A percentile compares a stretch with the other conserved stretches of the same genome.
Conservation (phyloP, 2,113 vertebrate species). For the Entosphenus tridentatus region DNA sequence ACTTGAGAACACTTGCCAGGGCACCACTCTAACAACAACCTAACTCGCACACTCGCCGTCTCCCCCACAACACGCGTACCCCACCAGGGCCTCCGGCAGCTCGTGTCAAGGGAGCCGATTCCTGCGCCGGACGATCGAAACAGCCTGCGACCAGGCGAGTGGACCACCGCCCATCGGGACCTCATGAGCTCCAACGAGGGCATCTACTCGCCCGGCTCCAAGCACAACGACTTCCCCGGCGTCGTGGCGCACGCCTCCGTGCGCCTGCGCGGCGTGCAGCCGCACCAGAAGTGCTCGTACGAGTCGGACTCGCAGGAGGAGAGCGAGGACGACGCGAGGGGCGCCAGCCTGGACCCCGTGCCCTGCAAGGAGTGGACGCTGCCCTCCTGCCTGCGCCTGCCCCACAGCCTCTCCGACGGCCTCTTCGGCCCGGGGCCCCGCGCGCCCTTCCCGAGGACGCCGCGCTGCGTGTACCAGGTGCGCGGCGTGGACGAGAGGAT, state of each 20-base stretch:
- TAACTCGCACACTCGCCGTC: too few relatives aligned
- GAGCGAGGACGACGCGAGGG: constrained; percentile 29
- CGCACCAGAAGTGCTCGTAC: constrained; percentile 24
- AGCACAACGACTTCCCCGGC: too few relatives aligned
- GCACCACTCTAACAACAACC: too few relatives aligned
- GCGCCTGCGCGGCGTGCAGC: too few relatives aligned
- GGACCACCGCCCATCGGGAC: constrained; percentile 40
- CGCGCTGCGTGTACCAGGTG: background rate
- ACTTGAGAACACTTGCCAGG: too few relatives aligned
- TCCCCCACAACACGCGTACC: too few relatives aligned
- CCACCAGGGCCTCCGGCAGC: background rate
- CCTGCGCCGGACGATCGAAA: background rate
- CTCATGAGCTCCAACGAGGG: constrained; percentile 91
- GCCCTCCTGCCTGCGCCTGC: constrained; percentile 26
- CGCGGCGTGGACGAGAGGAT: background rate
- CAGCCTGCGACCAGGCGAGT: constrained; percentile 17
- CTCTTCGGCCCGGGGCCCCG: constrained; percentile 43
- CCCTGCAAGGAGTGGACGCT: constrained; percentile 29
- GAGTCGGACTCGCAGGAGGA: constrained; percentile 43
- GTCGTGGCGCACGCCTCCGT: too few relatives aligned
- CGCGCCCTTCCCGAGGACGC: background rate
- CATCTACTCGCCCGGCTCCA: constrained; percentile 56
- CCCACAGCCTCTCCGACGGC: constrained; percentile 53
- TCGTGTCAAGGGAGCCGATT: constrained; percentile 1
- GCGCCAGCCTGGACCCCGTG: constrained; percentile 19